Conservation (phyloP, 2,113 vertebrate species). For the Neogobius melanostomus region DNA sequence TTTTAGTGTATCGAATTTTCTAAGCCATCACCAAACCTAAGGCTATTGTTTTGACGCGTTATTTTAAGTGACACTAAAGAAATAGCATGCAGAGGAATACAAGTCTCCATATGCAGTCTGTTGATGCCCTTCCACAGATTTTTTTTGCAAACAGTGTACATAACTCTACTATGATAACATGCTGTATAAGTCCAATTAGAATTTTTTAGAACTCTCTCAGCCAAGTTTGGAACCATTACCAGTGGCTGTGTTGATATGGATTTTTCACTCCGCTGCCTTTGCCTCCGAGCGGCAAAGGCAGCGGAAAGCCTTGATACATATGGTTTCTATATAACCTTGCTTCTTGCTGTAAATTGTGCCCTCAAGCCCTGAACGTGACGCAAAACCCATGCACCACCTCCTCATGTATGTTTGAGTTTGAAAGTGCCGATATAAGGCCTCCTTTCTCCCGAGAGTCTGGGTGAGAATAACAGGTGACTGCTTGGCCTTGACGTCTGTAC, state of each 20-base stretch:
- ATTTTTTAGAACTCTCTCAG: not conserved
- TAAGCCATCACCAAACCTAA: too few species aligned
- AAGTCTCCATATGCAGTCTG: too few species aligned
- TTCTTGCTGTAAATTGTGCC: constrained; percentile 24
- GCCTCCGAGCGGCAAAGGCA: too few species aligned
- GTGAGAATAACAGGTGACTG: constrained; percentile 27
- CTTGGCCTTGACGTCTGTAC: constrained; percentile 20
- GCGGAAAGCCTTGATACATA: constrained; percentile 22
- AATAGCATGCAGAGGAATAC: too few species aligned
- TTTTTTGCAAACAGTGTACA: too few species aligned
- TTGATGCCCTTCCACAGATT: too few species aligned
- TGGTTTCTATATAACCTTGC: constrained; percentile 25
- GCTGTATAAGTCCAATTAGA: not conserved
- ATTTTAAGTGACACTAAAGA: too few species aligned
- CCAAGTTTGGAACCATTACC: constrained; percentile 27
- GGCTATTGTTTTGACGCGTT: too few species aligned
- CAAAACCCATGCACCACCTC: constrained; percentile 10
- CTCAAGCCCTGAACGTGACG: not conserved
- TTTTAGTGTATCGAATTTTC: too few species aligned
- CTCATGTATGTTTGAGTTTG: constrained; percentile 2
- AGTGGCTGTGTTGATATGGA: constrained; percentile 45
- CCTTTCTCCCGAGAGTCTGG: not conserved
- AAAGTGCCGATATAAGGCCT: constrained; percentile 1
- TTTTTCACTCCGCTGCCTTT: constrained; percentile 28
- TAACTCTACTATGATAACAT: too few species aligned